Conservation (phyloP, 2,113 vertebrate genomes). For the Saccopteryx leptura region DNA sequence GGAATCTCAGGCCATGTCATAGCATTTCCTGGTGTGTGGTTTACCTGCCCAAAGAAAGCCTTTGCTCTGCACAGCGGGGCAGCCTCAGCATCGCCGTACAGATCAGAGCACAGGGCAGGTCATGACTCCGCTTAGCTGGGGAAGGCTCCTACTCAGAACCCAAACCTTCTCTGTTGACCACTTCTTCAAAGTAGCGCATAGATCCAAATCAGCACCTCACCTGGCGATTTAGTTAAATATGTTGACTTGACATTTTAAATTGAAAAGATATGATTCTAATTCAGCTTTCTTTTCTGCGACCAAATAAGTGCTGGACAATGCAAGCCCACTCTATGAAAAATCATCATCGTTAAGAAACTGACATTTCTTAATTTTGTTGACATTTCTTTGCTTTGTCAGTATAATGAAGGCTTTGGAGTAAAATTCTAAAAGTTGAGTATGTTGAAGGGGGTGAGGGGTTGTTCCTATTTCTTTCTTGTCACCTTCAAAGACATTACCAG, state of each 20-base stretch:
- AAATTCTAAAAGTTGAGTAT: slow-evolving; percentile 8
- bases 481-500: not conserved
- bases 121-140: rapidly evolving
- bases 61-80: not conserved
- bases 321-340: not conserved
- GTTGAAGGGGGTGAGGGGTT: not conserved
- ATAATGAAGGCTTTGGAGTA: not conserved
- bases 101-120: not conserved
- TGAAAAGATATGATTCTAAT: not conserved
- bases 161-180: not conserved
- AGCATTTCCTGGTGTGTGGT: not conserved
- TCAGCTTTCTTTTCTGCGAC: not conserved
- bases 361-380: slow-evolving; percentile 3
- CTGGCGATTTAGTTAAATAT: not conserved
- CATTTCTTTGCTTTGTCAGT: slow-evolving; percentile 40
- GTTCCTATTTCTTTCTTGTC: not conserved
- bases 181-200: not conserved
- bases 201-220: not conserved
- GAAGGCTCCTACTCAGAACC: not conserved
- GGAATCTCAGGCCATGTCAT: not conserved
- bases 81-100: not conserved
- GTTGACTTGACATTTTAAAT: not conserved
- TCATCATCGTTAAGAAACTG: not conserved
- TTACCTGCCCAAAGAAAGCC: not conserved
- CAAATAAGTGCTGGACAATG: not conserved